These are phyloP conservation scores for Rhyzopertha dominica DNA, from an alignment of 1,140 invertebrate species.

Conservation along the genomic window DNA sequence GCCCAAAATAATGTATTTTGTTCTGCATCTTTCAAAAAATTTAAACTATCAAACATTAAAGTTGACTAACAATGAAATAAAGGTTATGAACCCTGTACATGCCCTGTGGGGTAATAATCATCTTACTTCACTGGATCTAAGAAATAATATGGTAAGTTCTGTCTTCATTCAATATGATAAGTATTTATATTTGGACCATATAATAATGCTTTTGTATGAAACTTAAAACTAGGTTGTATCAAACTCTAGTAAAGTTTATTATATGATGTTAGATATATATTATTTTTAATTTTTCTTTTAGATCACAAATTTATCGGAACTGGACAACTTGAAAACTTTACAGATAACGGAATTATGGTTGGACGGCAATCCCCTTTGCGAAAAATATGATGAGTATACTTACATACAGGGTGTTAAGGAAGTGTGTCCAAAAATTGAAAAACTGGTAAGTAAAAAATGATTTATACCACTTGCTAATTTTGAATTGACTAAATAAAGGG, in stretches of 20 bases:
- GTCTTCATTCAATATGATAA: not conserved
- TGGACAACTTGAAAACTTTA: conserved; percentile 64
- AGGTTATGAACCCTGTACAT: conserved; percentile 42
- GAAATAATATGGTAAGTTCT: conserved; percentile 45
- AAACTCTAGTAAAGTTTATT: conserved; percentile 2
- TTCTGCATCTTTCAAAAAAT: conserved; percentile 47
- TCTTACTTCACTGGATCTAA: conserved; percentile 46
- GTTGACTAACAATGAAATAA: conserved; percentile 47
- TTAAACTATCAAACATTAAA: conserved; percentile 42
- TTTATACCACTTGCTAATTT: conserved; percentile 57
- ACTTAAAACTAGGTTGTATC: conserved; percentile 4
- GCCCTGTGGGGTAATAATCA: conserved; percentile 34
- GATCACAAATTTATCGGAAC: conserved; percentile 61
- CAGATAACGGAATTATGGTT: conserved; percentile 67
- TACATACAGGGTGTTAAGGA: conserved; percentile 59
- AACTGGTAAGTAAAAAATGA: conserved; percentile 31
- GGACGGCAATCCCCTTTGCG: conserved; percentile 73
- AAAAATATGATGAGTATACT: conserved; percentile 65
- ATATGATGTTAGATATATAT: conserved; percentile 4
- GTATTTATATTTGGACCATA: not conserved
- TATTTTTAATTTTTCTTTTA: conserved; percentile 45
- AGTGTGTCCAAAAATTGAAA: conserved; percentile 29
- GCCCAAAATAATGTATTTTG: conserved; percentile 45
- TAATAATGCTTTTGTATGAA: not conserved
- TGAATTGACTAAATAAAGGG: not conserved